These are phyloP conservation scores for Atlantisia rogersi DNA, from an alignment of 2,113 vertebrate species.

Conservation along the genomic window DNA sequence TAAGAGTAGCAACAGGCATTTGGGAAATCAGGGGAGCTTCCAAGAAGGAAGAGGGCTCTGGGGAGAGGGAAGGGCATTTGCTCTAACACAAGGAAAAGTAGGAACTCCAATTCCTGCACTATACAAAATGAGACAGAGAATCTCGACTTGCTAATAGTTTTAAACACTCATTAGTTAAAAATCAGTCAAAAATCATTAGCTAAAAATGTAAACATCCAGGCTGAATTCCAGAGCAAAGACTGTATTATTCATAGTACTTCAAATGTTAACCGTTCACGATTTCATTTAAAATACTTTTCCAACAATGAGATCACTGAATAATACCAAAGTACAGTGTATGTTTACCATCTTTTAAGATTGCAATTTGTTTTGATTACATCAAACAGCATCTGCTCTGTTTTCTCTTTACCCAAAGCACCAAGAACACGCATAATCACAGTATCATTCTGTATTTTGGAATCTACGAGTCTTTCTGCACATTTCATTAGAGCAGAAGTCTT, in stretches of 20 bases:
- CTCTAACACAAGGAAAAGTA: neutral
- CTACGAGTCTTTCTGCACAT: neutral
- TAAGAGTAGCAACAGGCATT: neutral
- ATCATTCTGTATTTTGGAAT: neutral
- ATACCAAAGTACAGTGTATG: constrained; percentile 18
- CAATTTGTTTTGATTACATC: constrained; percentile 55
- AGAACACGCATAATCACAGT: neutral
- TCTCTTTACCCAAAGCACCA: constrained; percentile 11
- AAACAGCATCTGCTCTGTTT: constrained; percentile 58
- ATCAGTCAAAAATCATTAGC: neutral
- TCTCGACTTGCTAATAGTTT: neutral
- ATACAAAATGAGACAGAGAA: neutral
- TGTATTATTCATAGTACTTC: neutral
- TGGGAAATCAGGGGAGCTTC: neutral
- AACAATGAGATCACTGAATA: constrained; percentile 12
- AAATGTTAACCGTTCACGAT: constrained; percentile 10
- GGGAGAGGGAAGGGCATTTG: neutral
- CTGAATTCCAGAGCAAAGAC: neutral
- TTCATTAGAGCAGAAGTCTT: neutral
- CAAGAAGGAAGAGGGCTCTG: neutral
- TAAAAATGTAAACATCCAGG: neutral
- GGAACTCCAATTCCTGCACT: neutral
- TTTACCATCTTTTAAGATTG: constrained; percentile 42
- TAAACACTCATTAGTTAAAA: neutral
- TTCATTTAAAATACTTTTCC: neutral